Base-by-base conservation (phyloP, 2,888 invertebrate species). In the Oligia fasciuncula region DNA sequence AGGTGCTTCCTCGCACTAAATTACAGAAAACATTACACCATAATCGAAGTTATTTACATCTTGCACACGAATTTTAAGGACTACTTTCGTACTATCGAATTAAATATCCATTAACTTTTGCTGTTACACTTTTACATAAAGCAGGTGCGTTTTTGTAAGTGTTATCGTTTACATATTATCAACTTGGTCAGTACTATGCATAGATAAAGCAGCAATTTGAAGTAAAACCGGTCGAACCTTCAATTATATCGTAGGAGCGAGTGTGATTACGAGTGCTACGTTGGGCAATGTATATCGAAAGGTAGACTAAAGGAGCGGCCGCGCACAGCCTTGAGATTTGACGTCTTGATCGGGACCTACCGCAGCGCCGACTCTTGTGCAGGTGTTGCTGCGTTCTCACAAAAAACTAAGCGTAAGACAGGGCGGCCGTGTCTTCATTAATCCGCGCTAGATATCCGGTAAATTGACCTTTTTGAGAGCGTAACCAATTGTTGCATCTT, bases 281-380 rank as follows among this genome's bases (percentile, higher is more conserved):
- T 93, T 94, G 93, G 92, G 93, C 92, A 94, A 94, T 94, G 92
- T 94, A 93, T 95, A 95, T 94, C 93, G 93, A 94, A 93, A 93
- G 94, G 91, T 90, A 92, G 90, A 90, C 90, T 90, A 91, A 94
- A 93, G 92, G 93, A 93, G 91, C 92, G 94, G 92, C 93, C 91
- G 93, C 92, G 87, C 89, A 83, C 94, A 95, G 94, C 96, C 96
- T 96, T 97, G 96, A 95, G 95, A 94, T 95, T 96, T 97, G 96
- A 96, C 94, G 96, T 96, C 96, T 96, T 96, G 96, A 96, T 96
- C 95, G 95, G 93, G 96, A 97, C 96, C 96, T 94, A 97, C 96
- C 96, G 96, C 96, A 95, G 96, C 95, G 95, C 89, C 91, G 93
- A 90, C 91, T 93, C 94, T 92, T 92, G 94, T 92, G 96, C 96